Conservation (phyloP, 2,888 invertebrate species). For the Heliconius ethilla region DNA sequence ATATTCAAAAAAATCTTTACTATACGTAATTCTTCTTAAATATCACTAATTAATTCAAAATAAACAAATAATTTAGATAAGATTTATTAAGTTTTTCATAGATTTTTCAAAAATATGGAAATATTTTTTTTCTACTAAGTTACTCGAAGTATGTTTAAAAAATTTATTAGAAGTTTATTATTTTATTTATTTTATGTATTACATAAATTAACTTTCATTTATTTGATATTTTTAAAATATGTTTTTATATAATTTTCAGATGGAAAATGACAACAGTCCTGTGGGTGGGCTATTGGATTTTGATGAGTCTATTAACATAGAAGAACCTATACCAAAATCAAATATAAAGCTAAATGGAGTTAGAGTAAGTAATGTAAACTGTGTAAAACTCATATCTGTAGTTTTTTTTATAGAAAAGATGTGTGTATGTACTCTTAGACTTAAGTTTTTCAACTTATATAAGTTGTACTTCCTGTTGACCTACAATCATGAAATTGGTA, state of each 20-base stretch:
- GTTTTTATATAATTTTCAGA: conserved; percentile 46
- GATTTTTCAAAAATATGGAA: neutral
- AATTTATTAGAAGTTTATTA: no score
- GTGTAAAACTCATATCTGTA: no score
- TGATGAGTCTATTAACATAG: conserved; percentile 64
- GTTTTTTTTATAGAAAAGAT: no score
- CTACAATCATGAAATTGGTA: no score
- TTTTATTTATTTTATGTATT: no score
- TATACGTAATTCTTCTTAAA: neutral
- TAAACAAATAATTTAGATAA: neutral
- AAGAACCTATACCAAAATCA: conserved; percentile 63
- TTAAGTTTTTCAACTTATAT: no score
- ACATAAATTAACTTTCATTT: neutral
- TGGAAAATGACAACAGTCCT: conserved; percentile 51
- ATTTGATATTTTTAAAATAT: neutral
- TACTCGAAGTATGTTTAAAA: no score
- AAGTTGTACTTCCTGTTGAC: no score
- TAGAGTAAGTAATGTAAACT: conserved; percentile 59
- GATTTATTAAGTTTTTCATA: neutral
- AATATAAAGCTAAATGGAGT: conserved; percentile 80
- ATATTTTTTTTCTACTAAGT: neutral
- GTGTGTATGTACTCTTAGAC: no score
- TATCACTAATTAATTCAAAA: neutral
- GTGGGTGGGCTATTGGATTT: conserved; percentile 65
- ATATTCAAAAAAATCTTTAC: neutral